phyloP scores from a whole-genome alignment of 2,113 vertebrate species.

The Andinoacara biseriatus region DNA sequence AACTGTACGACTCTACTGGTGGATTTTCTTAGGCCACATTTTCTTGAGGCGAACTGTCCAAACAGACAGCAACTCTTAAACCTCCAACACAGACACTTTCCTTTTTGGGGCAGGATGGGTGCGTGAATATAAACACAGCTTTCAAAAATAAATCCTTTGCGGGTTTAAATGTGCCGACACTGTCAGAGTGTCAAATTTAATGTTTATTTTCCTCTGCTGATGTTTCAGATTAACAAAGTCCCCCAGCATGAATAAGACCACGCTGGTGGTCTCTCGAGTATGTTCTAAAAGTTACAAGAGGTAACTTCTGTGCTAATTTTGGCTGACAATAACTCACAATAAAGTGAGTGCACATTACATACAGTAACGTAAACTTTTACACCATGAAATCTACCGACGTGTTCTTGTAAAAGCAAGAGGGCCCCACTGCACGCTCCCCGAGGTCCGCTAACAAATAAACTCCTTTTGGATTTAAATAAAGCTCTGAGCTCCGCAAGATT shows the following conservation, averaged over 20 bases:
- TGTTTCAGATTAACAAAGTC: neutral
- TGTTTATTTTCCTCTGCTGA: slow-evolving; percentile 21
- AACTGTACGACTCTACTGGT: neutral
- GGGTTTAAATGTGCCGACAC: slow-evolving; percentile 15
- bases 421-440: slow-evolving; percentile 45
- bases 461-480: slow-evolving; percentile 63
- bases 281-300: slow-evolving; percentile 17
- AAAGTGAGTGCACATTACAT: neutral
- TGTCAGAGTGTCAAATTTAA: neutral
- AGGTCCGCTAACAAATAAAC: slow-evolving; percentile 73
- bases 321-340: slow-evolving; percentile 10
- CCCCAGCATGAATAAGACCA: neutral
- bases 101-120: slow-evolving; percentile 9
- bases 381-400: slow-evolving; percentile 50
- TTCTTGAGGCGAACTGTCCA: neutral
- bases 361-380: slow-evolving; percentile 16
- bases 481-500: slow-evolving; percentile 47
- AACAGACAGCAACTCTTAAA: slow-evolving; percentile 24
- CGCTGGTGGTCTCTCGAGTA: slow-evolving; percentile 25
- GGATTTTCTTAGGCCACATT: neutral
- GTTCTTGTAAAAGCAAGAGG: slow-evolving; percentile 45
- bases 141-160: neutral
- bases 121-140: slow-evolving; percentile 18
- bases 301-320: slow-evolving; percentile 19
- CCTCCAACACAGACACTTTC: slow-evolving; percentile 1